Base-by-base conservation (phyloP, 2,113 vertebrate genomes). In the Tachysurus vachellii region DNA sequence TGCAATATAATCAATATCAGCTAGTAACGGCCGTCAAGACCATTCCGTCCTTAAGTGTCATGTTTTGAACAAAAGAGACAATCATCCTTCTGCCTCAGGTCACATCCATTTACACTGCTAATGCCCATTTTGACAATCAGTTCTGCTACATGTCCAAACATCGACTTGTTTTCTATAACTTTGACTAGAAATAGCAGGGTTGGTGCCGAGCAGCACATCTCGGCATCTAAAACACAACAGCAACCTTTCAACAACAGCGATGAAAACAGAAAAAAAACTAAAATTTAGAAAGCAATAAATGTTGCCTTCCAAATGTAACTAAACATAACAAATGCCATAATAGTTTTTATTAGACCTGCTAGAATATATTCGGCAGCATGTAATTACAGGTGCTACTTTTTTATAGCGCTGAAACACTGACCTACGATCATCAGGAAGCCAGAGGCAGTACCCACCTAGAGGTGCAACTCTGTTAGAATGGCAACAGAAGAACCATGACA, bases 401-500 rank as follows among this genome's bases (percentile, higher is more conserved):
- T 23, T 73, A 31, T 79, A 56, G 53, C 4, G n/a, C 75, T n/a
- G 73, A 73, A 23, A 47, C 19, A 14, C 12, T 31, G n/a, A 31
- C 2, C 21, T 44, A 13, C 13, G 42, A 56, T 57, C 26, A 75
- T 19, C 59, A 57, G 26, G 75, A 80, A 64, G 54, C 44, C 21
- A 23, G 47, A 62, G 13, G 71, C 31, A 26, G 92, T 93, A 98
- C 95, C 93, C 91, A 98, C 96, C 95, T 95, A 96, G 80, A 90
- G 95, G 96, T 89, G 92, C 93, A 88, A 97, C 95, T 96, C 94
- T 97, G 84, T 95, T 95, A 93, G 95, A 94, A 50, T 96, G 95
- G 93, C 96, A 97, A 93, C 95, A 97, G 93, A 93, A 94, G 92
- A 95, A 95, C 95, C 95, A 97, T 94, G 97, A 93, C 95, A 97